Base-by-base conservation (phyloP, 2,797 vertebrate species). In the Varecia variegata region DNA sequence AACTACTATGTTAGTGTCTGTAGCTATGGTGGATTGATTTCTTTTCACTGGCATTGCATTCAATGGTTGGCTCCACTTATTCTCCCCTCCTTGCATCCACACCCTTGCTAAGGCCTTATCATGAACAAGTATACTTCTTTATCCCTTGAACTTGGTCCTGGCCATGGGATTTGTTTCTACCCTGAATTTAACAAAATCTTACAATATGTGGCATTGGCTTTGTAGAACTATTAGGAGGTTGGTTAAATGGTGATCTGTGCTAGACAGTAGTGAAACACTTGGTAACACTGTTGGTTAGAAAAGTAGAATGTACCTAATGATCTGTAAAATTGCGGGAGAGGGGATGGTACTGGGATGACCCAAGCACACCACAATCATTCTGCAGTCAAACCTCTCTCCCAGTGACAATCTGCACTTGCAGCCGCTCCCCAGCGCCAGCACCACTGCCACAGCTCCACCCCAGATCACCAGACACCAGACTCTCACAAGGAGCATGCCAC, bases 71-170 rank as follows among this genome's bases (percentile, higher is more conserved):
- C 3, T 32, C 1, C 25, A 77, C 52, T 43, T 60, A 3, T 84
- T 68, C 32, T 54, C 8, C 0, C 9, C 30, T 54, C 4, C 2
- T 4, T 27, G 13, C 13, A 38, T 20, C 18, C 25, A 60, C 1
- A 40, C 0, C 35, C 5, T 92, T 71, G 38, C 67, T 86, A 71
- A 86, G 20, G 1, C 20, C 4, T 89, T 1, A 11, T 56, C 0
- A 3, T n/a, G 20, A 68, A 35, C 8, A 38, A 50, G 2, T 67
- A 77, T 27, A 40, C 2, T n/a, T 43, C 21, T 7, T 40, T 56
- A 5, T 62, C 2, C 7, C 23, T 67, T 73, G 52, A 73, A 30
- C 67, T 58, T 38, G 8, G 3, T 1, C 3, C 50, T 71, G 1
- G 80, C 27, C 11, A 8, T 81, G 56, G 3, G 13, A 35, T 11